Percentiles rank a stretch among this genome's conserved stretches.
These are phyloP conservation scores for Elgaria multicarinata DNA, from an alignment of 2,113 vertebrate genomes.

Conservation along the genomic window DNA sequence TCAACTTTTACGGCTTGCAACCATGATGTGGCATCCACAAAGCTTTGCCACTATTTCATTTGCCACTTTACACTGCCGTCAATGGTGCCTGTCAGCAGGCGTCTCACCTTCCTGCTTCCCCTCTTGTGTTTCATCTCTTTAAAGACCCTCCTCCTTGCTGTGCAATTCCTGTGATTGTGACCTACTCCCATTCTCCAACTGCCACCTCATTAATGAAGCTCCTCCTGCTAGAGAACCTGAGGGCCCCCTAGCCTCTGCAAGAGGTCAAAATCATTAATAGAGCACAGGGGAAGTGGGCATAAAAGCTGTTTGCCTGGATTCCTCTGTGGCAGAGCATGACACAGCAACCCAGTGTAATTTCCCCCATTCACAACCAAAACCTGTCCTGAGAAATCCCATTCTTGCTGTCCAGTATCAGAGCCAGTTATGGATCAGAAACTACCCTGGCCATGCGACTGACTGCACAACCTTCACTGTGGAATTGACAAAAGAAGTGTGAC, in stretches of 20 bases:
- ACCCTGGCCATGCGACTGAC: not conserved
- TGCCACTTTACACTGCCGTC: not conserved
- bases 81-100: not conserved
- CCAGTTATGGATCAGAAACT: not conserved
- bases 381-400: not conserved
- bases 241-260: not conserved
- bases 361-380: not conserved
- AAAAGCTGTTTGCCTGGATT: not conserved
- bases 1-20: not conserved
- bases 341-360: not conserved
- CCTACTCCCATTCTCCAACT: conserved; percentile 8
- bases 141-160: not conserved
- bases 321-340: not conserved
- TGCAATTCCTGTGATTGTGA: not conserved
- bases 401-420: not conserved
- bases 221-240: conserved; percentile 1
- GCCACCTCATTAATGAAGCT: conserved; percentile 5
- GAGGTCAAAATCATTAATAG: conserved; percentile 11
- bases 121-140: not conserved
- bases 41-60: not conserved
- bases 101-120: not conserved
- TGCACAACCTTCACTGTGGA: not conserved
- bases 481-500: not conserved
- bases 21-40: not conserved
- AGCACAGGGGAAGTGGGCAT: not conserved